These are phyloP conservation scores for Anguilla obscura DNA, from an alignment of 2,797 vertebrate species.

Conservation along the genomic window DNA sequence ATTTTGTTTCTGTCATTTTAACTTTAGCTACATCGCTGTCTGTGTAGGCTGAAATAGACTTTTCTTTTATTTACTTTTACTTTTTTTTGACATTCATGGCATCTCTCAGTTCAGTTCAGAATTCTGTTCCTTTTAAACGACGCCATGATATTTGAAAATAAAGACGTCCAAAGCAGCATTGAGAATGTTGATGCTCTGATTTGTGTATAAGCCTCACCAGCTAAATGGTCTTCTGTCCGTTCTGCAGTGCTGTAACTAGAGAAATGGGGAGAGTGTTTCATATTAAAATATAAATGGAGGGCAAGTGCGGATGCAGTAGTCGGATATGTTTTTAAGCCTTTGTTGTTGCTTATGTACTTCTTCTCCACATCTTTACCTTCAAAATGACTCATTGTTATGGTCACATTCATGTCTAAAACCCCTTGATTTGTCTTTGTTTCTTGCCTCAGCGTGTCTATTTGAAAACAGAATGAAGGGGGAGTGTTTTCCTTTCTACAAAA, in stretches of 20 bases:
- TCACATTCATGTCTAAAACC: background rate
- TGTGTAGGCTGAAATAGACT: background rate
- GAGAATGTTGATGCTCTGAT: background rate
- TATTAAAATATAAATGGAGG: background rate
- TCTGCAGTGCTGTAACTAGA: background rate
- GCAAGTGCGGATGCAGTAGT: background rate
- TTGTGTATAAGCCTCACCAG: background rate
- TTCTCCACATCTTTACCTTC: background rate
- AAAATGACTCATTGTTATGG: background rate
- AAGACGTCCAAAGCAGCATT: background rate
- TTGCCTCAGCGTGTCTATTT: background rate
- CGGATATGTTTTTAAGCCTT: background rate
- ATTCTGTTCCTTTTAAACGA: conserved; percentile 15
- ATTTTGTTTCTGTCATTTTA: background rate
- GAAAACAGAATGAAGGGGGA: background rate
- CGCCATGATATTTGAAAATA: background rate
- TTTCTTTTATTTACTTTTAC: background rate
- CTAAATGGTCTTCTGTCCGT: background rate
- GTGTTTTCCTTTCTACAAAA: conserved; percentile 5
- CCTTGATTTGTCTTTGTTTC: background rate
- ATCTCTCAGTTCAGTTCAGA: conserved; percentile 12
- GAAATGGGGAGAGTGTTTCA: background rate
- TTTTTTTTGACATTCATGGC: background rate
- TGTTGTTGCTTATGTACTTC: background rate
- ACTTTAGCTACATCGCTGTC: background rate